Base-by-base conservation (phyloP, 2,888 invertebrate genomes). In the Tachystola acroxantha region DNA sequence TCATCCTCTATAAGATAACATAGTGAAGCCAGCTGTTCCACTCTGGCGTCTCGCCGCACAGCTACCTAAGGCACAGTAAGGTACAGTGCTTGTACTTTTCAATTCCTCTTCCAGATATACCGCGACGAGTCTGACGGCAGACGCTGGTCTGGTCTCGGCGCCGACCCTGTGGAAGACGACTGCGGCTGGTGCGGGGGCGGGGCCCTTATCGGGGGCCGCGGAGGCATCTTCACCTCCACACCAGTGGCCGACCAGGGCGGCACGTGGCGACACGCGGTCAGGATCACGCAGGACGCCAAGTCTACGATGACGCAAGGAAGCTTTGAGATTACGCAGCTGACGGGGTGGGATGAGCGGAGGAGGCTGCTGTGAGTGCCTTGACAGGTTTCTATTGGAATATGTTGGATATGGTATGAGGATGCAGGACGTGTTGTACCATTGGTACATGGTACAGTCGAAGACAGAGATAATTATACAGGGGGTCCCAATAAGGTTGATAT, bases 261-360 rank as follows among this genome's bases (percentile, higher is more conserved):
- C 9, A 61, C 72, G 7, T 91, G 88, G 84, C 42, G 84, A 0
- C 84, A 85, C 42, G 77, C 79, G 0, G 60, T 79, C 9, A 45
- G 63, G 3, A 45, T 84, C 13, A 63, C 68, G 0, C 56, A 49
- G 1, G 79, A 75, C 22, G 47, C 64, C 0, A 51, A 66, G n/a
- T 69, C 71, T 0, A 69, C 84, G 1, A 73, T 95, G 25, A 94
- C 94, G 0, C 91, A 93, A 62, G 94, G 94, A 0, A 89, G 90
- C 33, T 94, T 91, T 47, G 94, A 94, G 66, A 88, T 94, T 34
- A 93, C 92, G 0, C 89, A 91, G 59, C 88, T 95, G 13, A 73
- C 93, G 5, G 93, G 92, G 0, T 95, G 94, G 94, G 94, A 95
- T 59, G 93, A 93, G 57, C 76, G 88, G 37, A 90, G 90, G 48